These are phyloP conservation scores for Drosophila hawaiiensis DNA, from an alignment of 2,888 invertebrate species.

Conservation along the genomic window DNA sequence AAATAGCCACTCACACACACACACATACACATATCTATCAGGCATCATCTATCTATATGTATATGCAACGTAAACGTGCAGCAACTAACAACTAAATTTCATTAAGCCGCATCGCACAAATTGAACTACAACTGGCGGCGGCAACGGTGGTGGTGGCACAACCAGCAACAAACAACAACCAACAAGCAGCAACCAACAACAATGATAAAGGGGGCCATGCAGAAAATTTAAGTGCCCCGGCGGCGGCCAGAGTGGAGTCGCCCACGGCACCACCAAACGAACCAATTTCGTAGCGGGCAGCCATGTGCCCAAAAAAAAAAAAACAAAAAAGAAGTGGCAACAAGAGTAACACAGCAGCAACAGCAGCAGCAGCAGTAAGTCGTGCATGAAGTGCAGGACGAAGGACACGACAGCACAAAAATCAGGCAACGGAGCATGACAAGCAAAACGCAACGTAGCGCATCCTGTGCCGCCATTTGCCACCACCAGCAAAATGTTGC, in stretches of 20 bases:
- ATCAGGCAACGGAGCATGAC: conserved; percentile 80
- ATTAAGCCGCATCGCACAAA: conserved; percentile 77
- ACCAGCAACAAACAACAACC: conserved; percentile 17
- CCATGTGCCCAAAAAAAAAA: conserved; percentile 44
- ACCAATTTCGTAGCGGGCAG: conserved; percentile 64
- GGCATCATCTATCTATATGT: conserved; percentile 38
- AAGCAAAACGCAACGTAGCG: conserved; percentile 81
- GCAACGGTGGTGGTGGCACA: conserved; percentile 13
- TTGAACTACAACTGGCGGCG: conserved; percentile 71
- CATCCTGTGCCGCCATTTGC: conserved; percentile 65
- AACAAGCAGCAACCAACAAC: conserved; percentile 24
- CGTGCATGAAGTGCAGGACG: conserved; percentile 73
- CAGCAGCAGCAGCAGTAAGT: conserved; percentile 58
- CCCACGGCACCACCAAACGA: conserved; percentile 51
- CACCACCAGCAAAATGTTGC: conserved; percentile 41
- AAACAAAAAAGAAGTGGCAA: conserved; percentile 15
- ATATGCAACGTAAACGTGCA: conserved; percentile 66
- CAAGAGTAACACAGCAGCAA: conserved; percentile 18
- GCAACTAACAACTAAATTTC: conserved; percentile 80
- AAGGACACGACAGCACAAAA: conserved; percentile 57
- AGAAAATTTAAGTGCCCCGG: conserved; percentile 75
- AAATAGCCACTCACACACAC: conserved; percentile 8
- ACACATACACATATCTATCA: conserved; percentile 46
- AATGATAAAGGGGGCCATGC: conserved; percentile 50
- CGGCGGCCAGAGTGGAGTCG: conserved; percentile 40